Base-by-base conservation (phyloP, 2,888 invertebrate genomes). In the Schrankia costaestrigalis region DNA sequence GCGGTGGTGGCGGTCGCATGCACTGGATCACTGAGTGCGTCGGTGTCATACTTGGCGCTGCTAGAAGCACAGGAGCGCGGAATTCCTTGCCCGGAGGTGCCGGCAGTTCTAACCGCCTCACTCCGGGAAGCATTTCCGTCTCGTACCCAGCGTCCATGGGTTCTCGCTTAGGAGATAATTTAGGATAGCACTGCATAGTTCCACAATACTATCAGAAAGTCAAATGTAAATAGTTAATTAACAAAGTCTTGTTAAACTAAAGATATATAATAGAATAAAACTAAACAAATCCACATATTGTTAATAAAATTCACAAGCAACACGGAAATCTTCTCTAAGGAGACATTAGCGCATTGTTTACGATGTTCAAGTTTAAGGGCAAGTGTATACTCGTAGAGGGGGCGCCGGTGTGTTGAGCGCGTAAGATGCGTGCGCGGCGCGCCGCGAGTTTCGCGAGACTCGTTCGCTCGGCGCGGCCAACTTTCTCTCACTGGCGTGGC, bases 401-500 rank as follows among this genome's bases (percentile, higher is more conserved):
- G 48, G 58, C 54, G 56, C 56, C 63, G 56, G 64, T 57, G 58
- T 64, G n/a, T 54, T 46, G 59, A 61, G 64, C 74, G 78, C 74
- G 77, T 71, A 61, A 62, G 65, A 69, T 71, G 74, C 80, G 78
- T 77, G 77, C 71, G 71, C 68, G 81, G 70, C 78, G 71, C 76
- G 77, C 77, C 78, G 79, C 82, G 75, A 71, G 67, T 71, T 71
- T 67, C 77, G 82, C 84, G 84, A 74, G 78, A 84, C 75, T 82
- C 83, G 87, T 87, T 84, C 86, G 84, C 80, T 81, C 87, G 75
- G 73, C 78, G 78, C 88, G 86, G 73, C 79, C 78, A 83, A 87
- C 88, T 89, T 89, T 89, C 89, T 87, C 89, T 84, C 77, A 89
- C 88, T 88, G 88, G 83, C 84, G 78, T 76, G 77, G 78, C 79